phyloP scores from a whole-genome alignment of 2,888 invertebrate genomes.

The Hemicrepidius hirtus region DNA sequence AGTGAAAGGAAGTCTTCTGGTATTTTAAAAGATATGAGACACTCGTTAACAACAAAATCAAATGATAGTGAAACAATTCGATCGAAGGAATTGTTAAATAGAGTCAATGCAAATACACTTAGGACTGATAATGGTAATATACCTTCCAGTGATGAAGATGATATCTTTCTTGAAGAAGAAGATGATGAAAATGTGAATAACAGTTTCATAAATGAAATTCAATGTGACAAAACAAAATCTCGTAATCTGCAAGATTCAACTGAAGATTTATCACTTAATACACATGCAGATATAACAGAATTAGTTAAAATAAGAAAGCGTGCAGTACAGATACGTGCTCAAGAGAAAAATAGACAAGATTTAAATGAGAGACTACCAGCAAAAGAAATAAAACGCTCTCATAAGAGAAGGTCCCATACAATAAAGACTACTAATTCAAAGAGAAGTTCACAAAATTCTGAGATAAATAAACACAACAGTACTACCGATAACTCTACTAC shows the following conservation, averaged over 20 bases:
- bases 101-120: too few relatives aligned
- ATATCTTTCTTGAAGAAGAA: conserved; percentile 1
- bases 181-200: neutral
- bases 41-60: too few relatives aligned
- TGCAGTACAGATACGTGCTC: neutral
- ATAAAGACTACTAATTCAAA: too few relatives aligned
- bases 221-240: neutral
- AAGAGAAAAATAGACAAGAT: neutral
- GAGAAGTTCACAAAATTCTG: too few relatives aligned
- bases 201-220: neutral
- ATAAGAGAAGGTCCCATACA: too few relatives aligned
- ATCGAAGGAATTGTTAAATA: too few relatives aligned
- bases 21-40: too few relatives aligned
- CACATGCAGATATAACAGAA: conserved; percentile 24
- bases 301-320: conserved; percentile 34
- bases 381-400: neutral
- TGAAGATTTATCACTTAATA: neutral
- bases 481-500: too few relatives aligned
- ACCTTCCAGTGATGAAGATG: neutral
- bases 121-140: too few relatives aligned
- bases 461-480: too few relatives aligned
- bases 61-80: too few relatives aligned
- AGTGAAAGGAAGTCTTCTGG: too few relatives aligned
- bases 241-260: neutral
- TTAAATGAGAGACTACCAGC: neutral